Percentiles rank a stretch among this genome's conserved stretches.
Conservation (phyloP, 2,113 vertebrate species). For the Collichthys lucidus region DNA sequence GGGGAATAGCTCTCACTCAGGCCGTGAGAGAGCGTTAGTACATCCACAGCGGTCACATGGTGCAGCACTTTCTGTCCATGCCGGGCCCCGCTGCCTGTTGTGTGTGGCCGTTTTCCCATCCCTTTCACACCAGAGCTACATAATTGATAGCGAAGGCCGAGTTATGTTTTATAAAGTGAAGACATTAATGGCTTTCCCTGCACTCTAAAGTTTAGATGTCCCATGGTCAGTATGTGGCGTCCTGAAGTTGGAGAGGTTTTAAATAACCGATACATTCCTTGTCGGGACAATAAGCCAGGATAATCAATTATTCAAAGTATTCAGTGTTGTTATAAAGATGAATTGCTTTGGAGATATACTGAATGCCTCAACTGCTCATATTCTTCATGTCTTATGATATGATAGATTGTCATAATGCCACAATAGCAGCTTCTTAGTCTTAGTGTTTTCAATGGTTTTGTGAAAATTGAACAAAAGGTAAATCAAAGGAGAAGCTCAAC, state of each 20-base stretch:
- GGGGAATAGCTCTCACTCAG: slow-evolving; percentile 76
- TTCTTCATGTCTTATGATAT: slow-evolving; percentile 17
- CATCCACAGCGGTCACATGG: slow-evolving; percentile 75
- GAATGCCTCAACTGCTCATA: slow-evolving; percentile 4
- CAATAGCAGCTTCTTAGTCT: background rate
- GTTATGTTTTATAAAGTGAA: slow-evolving; percentile 75
- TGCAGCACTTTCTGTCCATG: slow-evolving; percentile 38
- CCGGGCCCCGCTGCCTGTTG: slow-evolving; percentile 56
- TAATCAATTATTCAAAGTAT: slow-evolving; percentile 58
- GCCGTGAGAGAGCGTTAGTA: slow-evolving; percentile 68
- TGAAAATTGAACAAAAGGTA: background rate
- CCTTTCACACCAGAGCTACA: slow-evolving; percentile 69
- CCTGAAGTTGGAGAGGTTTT: slow-evolving; percentile 59
- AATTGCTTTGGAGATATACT: slow-evolving; percentile 1
- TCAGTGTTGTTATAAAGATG: slow-evolving; percentile 16
- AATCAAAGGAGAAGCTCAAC: background rate
- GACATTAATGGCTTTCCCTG: slow-evolving; percentile 63
- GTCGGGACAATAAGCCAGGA: slow-evolving; percentile 35
- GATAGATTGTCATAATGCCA: background rate
- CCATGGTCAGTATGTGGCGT: slow-evolving; percentile 44
- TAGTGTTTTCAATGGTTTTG: background rate
- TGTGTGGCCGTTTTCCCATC: slow-evolving; percentile 51
- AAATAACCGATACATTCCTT: slow-evolving; percentile 58
- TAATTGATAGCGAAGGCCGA: slow-evolving; percentile 75
- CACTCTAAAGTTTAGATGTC: slow-evolving; percentile 55